Base-by-base conservation (phyloP, 2,797 vertebrate species). In the Alectoris magna region DNA sequence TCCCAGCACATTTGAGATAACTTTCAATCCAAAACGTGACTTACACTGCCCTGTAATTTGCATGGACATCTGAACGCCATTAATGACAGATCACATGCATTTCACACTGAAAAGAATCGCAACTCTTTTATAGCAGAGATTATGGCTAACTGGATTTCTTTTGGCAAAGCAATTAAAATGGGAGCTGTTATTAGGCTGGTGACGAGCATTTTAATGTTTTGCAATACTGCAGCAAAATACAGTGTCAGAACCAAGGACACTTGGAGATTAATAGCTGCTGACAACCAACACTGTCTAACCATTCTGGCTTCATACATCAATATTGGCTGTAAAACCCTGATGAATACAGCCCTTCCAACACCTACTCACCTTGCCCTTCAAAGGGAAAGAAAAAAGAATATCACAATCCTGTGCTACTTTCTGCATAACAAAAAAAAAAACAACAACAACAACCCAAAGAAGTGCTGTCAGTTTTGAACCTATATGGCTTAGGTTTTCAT, bases 41-140 rank as follows among this genome's bases (percentile, higher is more conserved):
- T 78, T 39, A 7, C 4, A 24, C 49, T 92, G 85, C 87, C 77
- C 75, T 88, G 72, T 69, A 44, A 89, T 93, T 94, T 62, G n/a
- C 14, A 44, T 49, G 80, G 77, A 62, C 88, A 76, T 43, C 64
- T 59, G 78, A 84, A 56, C 88, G 74, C 56, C 55, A 39, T 56
- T 68, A 84, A 38, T 63, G 41, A 41, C 90, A 74, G 60, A 84
- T 58, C 56, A 93, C 27, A 88, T 1, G 41, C 18, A 31, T 23
- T 77, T 55, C 58, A 67, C 82, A 78, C 43, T 66, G 53, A 22
- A 84, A 79, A 56, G 74, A 48, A 46, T 73, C 22, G 48, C 39
- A 74, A 60, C 82, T 56, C 75, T 91, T 87, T 89, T 63, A 81
- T 2, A 81, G n/a, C 0, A 43, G 11, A 87, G 46, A 84, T 79